Base-by-base conservation (phyloP, 2,797 vertebrate species). In the Rhodeus uyekii region DNA sequence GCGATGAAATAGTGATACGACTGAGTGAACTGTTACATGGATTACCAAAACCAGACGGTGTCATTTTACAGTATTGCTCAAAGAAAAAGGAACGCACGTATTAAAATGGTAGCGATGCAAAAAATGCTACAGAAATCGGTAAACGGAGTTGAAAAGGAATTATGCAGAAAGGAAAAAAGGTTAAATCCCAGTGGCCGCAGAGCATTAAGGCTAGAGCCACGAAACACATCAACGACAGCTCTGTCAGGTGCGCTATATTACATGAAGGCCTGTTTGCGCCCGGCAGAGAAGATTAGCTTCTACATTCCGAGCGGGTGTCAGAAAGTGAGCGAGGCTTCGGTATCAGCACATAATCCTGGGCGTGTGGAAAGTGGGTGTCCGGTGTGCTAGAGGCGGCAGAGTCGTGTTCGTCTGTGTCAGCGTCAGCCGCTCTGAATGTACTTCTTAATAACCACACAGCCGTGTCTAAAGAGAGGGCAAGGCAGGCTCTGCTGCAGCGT, bases 361-460 rank as follows among this genome's bases (percentile, higher is more conserved):
- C 16, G 16, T 22, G 64, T 67, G 67, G 27, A 75, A 67, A 58
- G 72, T 55, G 60, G 58, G 84, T 71, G 61, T 50, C 69, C n/a
- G 24, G 58, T 36, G 71, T 58, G 46, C 36, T 8, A 27, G n/a
- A 84, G 50, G 69, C n/a, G 71, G 34, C 8, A 29, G 76, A 19
- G 53, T 50, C 27, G 18, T 32, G 73, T 72, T 69, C 10, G 42
- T 14, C 42, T 44, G 55, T 14, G 44, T 58, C 63, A 4, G 78
- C 9, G 39, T 99, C 97, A 99, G 91, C 96, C 96, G 19, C 98
- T 99, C 92, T 99, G 98, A 83, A 99, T 99, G 89, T 99, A 99
- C 90, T 99, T 99, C 90, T 99, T 99, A 89, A 99, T 99, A 89
- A 98, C 97, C 74, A 99, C 97, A 0, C 98, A 99, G 93, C 98